Evolutionary conservation across 1,140 invertebrate genomes (phyloP), one percentile per base, ranked within the genome.

Genomic region (Lasaia peninsularis): DNA sequence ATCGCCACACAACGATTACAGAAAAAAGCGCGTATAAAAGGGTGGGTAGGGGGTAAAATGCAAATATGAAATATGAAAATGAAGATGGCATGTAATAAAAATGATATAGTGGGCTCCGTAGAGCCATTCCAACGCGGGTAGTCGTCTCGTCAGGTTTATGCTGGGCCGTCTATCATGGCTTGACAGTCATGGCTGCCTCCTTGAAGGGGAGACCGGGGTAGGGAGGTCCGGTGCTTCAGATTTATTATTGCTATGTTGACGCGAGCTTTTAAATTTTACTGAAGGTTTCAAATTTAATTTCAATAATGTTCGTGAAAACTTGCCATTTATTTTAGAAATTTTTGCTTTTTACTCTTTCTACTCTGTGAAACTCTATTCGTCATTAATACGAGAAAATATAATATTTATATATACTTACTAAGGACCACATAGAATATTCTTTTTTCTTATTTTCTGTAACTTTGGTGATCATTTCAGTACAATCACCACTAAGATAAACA

Each of bases 11-110:
- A 55, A 18, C 73, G 79, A 78, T 85, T 85, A 85, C 74, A 83
- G 69, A 84, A 85, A 86, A 85, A 83, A 70, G 77, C 70, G 71
- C 57, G 69, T 75, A 79, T 60, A 70, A 78, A 82, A 72, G 64
- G 60, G 56, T 59, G 58, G 48, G 58, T 44, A 58, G 58, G 54
- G 72, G 62, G 70, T 62, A 78, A 88, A 89, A 90, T 90, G 89
- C 89, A 90, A 90, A 90, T 90, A 89, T 90, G 89, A 90, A 90
- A 89, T 90, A 90, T 90, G 89, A 89, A 90, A 90, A 90, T 90
- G 89, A 90, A 90, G 89, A 90, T 90, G 87, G 89, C 85, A 88
- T 88, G 86, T 89, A 90, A 90, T 90, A 90, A 90, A 90, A 90
- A 82, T 90, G 89, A 90, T 90, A 90, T 90, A 90, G 76, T 85